Evolutionary conservation across 2,113 vertebrate species (phyloP), one percentile per base, ranked within the genome.

Genomic region (Thryonomys swinderianus): DNA sequence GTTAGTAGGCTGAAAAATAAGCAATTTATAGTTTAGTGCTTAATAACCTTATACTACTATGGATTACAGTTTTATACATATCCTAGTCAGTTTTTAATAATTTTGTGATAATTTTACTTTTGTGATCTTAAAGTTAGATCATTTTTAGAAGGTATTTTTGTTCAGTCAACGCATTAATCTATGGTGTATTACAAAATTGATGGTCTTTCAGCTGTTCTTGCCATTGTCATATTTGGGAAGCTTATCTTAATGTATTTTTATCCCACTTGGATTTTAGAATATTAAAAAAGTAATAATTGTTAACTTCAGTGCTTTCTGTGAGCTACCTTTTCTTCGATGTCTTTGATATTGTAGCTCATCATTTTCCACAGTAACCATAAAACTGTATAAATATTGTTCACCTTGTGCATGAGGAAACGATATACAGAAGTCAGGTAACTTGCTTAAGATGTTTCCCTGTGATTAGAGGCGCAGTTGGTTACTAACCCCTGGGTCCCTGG

Each of bases 21-120:
- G 34, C n/a, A 88, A 45, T 74, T 45, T 94, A 81, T 45, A 88
- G 25, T 37, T 34, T 73, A 73, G 20, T 25, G 40, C 21, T 40
- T 71, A 71, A 10, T 59, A 80, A 78, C 57, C 23, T 85, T 30
- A 73, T 73, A 74, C 11, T 83, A 53, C 61, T 78, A 34, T 79
- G 87, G n/a, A 55, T 79, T 90, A 93, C 40, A 40, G 40, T 85
- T 76, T 80, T 93, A 86, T 90, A 57, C 32, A 76, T 3, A 67
- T 64, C n/a, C 84, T 42, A 71, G 17, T 79, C 20, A 85, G n/a
- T 88, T 76, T 48, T 85, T 82, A 94, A 76, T 84, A 64, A 88
- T 88, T 95, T 6, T 91, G 1, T 96, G 69, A 48, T 84, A 95
- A 69, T 57, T 17, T 81, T 67, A 88, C 17, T 91, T 85, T 37